Evolutionary conservation across 2,797 vertebrate species (phyloP), one percentile per base, ranked within the genome.

Genomic region (Scarus forsteni): DNA sequence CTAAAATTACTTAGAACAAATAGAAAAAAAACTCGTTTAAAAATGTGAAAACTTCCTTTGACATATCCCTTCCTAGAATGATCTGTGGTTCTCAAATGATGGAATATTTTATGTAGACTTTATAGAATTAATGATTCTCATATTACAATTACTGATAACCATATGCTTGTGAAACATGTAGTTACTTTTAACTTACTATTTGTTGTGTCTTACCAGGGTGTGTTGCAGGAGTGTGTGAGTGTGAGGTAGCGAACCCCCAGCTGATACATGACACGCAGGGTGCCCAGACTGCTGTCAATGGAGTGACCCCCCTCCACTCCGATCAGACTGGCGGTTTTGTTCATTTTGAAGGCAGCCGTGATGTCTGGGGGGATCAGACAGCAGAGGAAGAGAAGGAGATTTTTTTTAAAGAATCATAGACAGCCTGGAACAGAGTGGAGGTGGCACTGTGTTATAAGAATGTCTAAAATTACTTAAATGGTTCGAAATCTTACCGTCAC

Each of bases 161-260:
- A 27, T 27, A 27, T 27, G 27, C 27, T 27, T 27, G 27, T 27
- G 2, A 27, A 27, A 27, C 4, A 27, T 27, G 27, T 27, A 27
- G 27, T 27, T 27, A 27, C 27, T 27, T 27, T 27, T 27, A 4
- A 27, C 27, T 27, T 27, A 27, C 27, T 27, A 27, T 2, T 10
- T 39, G 38, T 7, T 39, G 38, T 39, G 7, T 39, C 91, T 93
- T 83, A 98, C 98, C 97, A 99, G 48, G 97, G 97, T 0, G 97
- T 98, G 92, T 96, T 99, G 88, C 98, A 99, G 91, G 92, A 98
- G 88, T 99, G 97, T n/a, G 96, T 97, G 49, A 99, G 94, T 1
- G 97, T 98, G 88, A 99, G 91, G 86, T 99, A 99, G 52, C 97
- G 96, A 39, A 95, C 96, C 0, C 97, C 98, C 85, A 99, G 90